Evolutionary conservation across 2,113 vertebrate species (phyloP), one percentile per base, ranked within the genome.

Genomic region (Dicrurus megarhynchus): DNA sequence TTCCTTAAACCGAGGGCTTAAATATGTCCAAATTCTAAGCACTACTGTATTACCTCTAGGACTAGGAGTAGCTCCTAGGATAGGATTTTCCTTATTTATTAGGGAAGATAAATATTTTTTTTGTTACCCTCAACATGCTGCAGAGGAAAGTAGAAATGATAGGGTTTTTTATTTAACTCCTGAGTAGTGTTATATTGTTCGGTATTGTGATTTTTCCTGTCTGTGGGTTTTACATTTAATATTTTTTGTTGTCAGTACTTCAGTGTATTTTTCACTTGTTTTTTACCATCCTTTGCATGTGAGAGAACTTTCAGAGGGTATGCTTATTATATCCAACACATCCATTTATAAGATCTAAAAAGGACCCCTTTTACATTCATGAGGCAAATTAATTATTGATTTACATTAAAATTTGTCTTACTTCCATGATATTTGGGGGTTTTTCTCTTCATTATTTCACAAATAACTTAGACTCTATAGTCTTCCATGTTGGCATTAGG

Each of bases 391-490:
- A 35, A 10, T 27, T 37, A 28, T 7, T 46, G 7, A 8, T 39
- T 82, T 56, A 35, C 30, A 49, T 35, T 52, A 41, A 88, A 76
- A 65, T 33, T 17, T 79, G 8, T 30, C 22, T 73, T 69, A 46
- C 3, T 61, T 52, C 23, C 13, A 32, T 52, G 2, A 15, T 15
- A 49, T 47, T 59, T 85, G 5, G 13, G 9, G 3, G 0, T 10
- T 71, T 57, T 68, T 37, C 6, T 81, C 9, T 81, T 81, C 6
- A 32, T 46, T 90, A 52, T 68, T 79, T 79, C 21, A 67, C 12
- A 55, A 55, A 55, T 24, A 26, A 21, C 7, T 41, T 64, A 27
- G 18, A 39, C 10, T 70, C 8, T 49, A 4, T 13, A 68, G 16
- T 39, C 22, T 59, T 79, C 33, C 10, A 33, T 24, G 19, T 42